Percentiles rank a stretch among this genome's conserved stretches.
These are phyloP conservation scores for Copidosoma floridanum DNA, from an alignment of 1,140 invertebrate species.

Conservation along the genomic window DNA sequence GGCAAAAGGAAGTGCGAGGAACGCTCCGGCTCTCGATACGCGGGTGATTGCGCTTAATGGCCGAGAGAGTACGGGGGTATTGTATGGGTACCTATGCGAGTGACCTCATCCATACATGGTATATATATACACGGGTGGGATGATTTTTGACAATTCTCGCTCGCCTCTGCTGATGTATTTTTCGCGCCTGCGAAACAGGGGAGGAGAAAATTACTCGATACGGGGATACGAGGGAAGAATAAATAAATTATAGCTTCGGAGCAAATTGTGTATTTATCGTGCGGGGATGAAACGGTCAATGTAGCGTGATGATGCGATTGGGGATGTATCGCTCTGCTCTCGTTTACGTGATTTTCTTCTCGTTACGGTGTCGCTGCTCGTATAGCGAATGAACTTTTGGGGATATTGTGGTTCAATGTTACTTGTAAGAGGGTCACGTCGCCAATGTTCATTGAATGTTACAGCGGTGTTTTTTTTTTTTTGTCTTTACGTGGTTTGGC, in stretches of 20 bases:
- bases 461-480: not conserved
- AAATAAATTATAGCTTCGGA: not conserved
- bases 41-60: conserved; percentile 14
- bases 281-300: conserved; percentile 1
- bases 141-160: too few species aligned
- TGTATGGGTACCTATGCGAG: too few species aligned
- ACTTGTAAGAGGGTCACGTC: too few species aligned
- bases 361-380: too few species aligned
- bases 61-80: too few species aligned
- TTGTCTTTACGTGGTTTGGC: too few species aligned
- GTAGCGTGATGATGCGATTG: conserved; percentile 14
- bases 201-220: conserved; percentile 4
- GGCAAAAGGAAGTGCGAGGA: too few species aligned
- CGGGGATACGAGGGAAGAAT: not conserved
- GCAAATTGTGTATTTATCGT: not conserved
- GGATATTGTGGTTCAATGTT: not conserved
- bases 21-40: too few species aligned
- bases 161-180: too few species aligned
- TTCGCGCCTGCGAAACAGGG: too few species aligned
- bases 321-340: too few species aligned
- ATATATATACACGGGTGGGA: not conserved
- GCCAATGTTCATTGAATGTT: not conserved
- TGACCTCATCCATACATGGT: not conserved
- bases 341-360: too few species aligned
- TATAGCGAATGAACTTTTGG: not conserved